Conservation (phyloP, 2,797 vertebrate genomes). For the Caiman crocodilus region DNA sequence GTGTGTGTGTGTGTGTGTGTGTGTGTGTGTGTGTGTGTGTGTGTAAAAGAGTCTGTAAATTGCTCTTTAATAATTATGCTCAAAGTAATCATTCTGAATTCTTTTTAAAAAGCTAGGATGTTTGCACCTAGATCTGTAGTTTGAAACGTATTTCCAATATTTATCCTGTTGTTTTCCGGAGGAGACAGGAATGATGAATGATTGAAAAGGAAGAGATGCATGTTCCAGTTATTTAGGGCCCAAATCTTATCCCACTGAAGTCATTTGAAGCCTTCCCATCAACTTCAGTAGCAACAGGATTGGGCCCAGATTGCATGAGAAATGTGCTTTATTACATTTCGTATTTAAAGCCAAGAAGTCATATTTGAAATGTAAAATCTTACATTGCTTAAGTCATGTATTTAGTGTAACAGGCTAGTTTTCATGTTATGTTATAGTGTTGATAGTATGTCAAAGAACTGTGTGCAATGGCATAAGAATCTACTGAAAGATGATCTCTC, state of each 20-base stretch:
- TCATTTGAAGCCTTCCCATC: neutral
- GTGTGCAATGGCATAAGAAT: neutral
- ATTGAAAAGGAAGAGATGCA: neutral
- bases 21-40: neutral
- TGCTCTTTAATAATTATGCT: too few relatives aligned
- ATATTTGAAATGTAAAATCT: neutral
- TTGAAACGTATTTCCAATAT: neutral
- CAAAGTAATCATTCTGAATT: neutral
- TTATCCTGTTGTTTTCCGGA: neutral
- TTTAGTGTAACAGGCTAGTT: neutral
- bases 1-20: neutral
- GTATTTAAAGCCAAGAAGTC: neutral
- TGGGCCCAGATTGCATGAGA: neutral
- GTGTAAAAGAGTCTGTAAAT: neutral
- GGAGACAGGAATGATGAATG: neutral
- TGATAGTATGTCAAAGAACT: neutral
- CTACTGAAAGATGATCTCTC: rapidly evolving
- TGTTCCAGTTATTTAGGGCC: rapidly evolving
- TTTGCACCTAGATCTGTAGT: neutral
- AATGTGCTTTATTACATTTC: neutral
- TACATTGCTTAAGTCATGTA: neutral
- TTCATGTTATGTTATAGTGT: neutral
- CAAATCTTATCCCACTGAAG: neutral
- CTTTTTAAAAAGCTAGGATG: neutral
- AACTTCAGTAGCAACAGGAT: neutral